Base-by-base conservation (phyloP, 2,113 vertebrate genomes). In the Anhinga rufa region DNA sequence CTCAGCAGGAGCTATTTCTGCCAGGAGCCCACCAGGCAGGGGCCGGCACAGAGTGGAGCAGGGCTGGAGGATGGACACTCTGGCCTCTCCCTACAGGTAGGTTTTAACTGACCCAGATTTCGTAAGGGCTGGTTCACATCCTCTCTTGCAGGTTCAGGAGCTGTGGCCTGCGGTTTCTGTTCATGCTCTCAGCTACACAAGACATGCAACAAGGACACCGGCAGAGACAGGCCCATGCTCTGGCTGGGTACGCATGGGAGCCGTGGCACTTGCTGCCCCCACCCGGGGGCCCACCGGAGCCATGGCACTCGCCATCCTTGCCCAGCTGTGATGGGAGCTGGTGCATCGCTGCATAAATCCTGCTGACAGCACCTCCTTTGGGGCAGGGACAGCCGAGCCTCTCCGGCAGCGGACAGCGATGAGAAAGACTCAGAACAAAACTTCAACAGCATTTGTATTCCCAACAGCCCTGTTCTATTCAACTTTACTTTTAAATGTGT, bases 261-360 rank as follows among this genome's bases (percentile, higher is more conserved):
- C 25, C 2, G 5, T 21, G 40, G 44, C 24, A 12, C 36, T 42
- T 3, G 4, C 31, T 1, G 4, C 58, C 29, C 61, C 15, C 19
- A 20, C 10, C 42, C 12, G 16, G 20, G 38, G 13, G 29, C 57
- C 57, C 25, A 8, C 3, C 1, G 57, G 19, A 40, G 12, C 55
- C 0, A 0, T n/a, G 38, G 34, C 17, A 51, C 3, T 34, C 11
- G 0, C 29, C 8, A 2, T 40, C 19, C 60, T 34, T 9, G 20
- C 74, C 70, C 4, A 0, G 58, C 68, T 13, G 22, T 16, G 62
- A 11, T 8, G 16, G 34, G 60, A 82, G 69, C 75, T 7, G 5
- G 64, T 6, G 14, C 52, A 19, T n/a, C 3, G 1, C 86, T 40
- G 74, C 78, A 8, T 4, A 9, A 28, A 32, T 31, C 68, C 79